phyloP scores from a whole-genome alignment of 2,113 vertebrate species.

The Zosterops borbonicus region DNA sequence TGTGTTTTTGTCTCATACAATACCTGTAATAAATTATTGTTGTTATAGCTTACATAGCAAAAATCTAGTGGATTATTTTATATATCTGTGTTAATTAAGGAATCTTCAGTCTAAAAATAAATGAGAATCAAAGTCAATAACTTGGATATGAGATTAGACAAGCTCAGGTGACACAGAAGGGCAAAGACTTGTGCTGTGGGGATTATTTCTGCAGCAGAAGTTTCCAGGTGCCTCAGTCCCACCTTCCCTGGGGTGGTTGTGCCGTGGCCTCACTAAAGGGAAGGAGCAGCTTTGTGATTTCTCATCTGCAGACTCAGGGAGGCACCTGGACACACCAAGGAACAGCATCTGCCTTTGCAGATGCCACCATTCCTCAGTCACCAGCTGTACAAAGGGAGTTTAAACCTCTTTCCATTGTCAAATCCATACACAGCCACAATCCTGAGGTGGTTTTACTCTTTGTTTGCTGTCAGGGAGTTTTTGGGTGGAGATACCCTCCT shows the following conservation, averaged over 20 bases:
- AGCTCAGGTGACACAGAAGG: not conserved
- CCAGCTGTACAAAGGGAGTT: too few relatives aligned
- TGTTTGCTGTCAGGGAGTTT: fast-evolving
- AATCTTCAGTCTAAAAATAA: not conserved
- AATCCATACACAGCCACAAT: not conserved
- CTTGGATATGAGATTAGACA: not conserved
- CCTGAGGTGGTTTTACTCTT: not conserved
- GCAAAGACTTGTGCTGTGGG: not conserved
- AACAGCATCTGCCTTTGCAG: not conserved
- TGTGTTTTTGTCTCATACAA: not conserved
- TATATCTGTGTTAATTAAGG: not conserved
- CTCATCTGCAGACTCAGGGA: not conserved
- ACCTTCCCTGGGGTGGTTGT: not conserved
- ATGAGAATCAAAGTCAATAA: not conserved
- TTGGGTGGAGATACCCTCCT: not conserved
- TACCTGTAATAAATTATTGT: not conserved
- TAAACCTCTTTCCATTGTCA: not conserved
- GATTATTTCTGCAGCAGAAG: fast-evolving
- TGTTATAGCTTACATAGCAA: not conserved
- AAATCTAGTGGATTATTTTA: not conserved
- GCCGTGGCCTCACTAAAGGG: not conserved
- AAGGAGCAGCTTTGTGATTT: not conserved
- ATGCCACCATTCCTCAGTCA: not conserved
- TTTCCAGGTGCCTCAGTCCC: not conserved
- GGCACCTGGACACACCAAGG: not conserved